Base-by-base conservation (phyloP, 2,888 invertebrate species). In the Macrophya annulata region DNA sequence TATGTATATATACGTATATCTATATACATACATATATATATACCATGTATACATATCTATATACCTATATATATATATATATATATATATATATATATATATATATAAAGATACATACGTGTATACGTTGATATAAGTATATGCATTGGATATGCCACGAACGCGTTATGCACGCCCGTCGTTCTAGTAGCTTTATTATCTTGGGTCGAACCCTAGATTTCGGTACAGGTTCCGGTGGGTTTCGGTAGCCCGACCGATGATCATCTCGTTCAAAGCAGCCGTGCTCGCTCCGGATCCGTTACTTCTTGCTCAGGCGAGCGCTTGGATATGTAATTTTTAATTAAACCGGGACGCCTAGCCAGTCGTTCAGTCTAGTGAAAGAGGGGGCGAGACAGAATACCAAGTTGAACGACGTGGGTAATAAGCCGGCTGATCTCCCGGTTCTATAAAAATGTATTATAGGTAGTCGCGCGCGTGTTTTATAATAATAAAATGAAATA, bases 111-210 rank as follows among this genome's bases (percentile, higher is more conserved):
- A 51, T 65, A 51, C 17, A 40, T 51, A 21, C 77, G 9, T n/a
- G 15, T 79, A 55, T 21, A 45, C 17, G 45, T 43, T 31, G 9
- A 15, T 76, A 65, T 71, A 65, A 83, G 83, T 83, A 68, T 83
- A 81, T 83, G 71, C 71, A 83, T 83, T 83, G 83, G 83, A 83
- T 83, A 65, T 83, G 83, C 83, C 83, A 83, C 71, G 71, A 5
- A 25, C 83, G 68, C 83, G 83, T 85, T 85, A 85, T 85, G 85
- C 85, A 85, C 85, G 85, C 85, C 85, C 85, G 85, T 85, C 85
- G 59, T 72, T 82, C 82, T 82, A 85, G 85, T 85, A 43, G 85
- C 85, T 85, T 85, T 81, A 85, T 85, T 85, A 85, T 85, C 85
- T 51, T 55, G 40, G 72, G 17, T 51, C 68, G n/a, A 37, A 83